These are phyloP conservation scores for Julus scanicus DNA, from an alignment of 2,888 invertebrate species.

Conservation along the genomic window DNA sequence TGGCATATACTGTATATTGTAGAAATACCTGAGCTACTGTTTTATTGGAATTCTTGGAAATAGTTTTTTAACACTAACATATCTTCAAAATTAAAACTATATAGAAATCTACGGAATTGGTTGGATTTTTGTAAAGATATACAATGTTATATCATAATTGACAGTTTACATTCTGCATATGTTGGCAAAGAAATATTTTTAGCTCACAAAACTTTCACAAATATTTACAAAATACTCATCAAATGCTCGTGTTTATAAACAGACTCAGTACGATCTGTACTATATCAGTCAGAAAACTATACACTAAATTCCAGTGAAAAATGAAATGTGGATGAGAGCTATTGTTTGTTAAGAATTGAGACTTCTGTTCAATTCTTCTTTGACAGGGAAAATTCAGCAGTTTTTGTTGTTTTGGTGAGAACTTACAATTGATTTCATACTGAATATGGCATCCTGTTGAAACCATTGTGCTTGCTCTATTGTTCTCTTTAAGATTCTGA, in stretches of 20 bases:
- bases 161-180: too few species aligned
- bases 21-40: neutral
- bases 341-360: neutral
- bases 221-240: too few species aligned
- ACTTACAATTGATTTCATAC: neutral
- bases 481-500: neutral
- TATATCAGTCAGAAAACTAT: neutral
- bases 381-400: neutral
- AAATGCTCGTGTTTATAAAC: too few species aligned
- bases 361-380: constrained; percentile 12
- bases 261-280: too few species aligned
- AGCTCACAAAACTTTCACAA: too few species aligned
- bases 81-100: too few species aligned
- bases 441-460: neutral
- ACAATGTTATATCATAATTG: too few species aligned
- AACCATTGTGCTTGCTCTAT: neutral
- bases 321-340: neutral
- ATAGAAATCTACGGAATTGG: too few species aligned
- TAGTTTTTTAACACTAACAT: too few species aligned
- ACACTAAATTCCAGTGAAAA: neutral
- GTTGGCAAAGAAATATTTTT: too few species aligned
- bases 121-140: too few species aligned
- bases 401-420: neutral
- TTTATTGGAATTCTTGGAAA: neutral
- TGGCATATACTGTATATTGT: neutral